A percentile compares a stretch with the other conserved stretches of the same genome.
These are phyloP conservation scores for Pycnonotus jocosus DNA, from an alignment of 2,113 vertebrate genomes.

Conservation along the genomic window DNA sequence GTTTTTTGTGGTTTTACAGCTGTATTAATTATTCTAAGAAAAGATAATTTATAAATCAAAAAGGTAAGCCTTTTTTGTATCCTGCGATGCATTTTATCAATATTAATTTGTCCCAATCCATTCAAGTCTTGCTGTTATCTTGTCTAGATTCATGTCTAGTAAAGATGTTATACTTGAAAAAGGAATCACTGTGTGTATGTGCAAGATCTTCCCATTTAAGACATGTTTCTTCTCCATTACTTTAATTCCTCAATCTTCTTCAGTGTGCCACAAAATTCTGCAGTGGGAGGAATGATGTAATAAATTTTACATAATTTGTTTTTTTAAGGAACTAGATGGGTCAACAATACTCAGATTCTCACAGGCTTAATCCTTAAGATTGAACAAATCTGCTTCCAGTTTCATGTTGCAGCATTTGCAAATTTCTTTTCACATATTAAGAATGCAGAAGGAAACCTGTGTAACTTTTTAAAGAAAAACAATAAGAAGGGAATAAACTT, in stretches of 20 bases:
- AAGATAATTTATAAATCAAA: not conserved
- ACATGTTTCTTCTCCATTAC: not conserved
- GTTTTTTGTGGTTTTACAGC: not conserved
- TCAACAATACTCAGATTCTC: not conserved
- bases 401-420: not conserved
- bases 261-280: not conserved
- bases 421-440: not conserved
- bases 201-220: not conserved
- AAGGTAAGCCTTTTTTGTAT: not conserved
- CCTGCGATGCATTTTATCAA: not conserved
- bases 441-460: not conserved
- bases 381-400: not conserved
- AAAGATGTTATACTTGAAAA: not conserved
- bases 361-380: not conserved
- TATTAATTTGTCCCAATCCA: not conserved
- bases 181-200: not conserved
- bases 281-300: not conserved
- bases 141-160: not conserved
- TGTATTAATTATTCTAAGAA: not conserved
- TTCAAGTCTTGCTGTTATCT: not conserved
- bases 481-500: not conserved
- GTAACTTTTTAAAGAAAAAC: not conserved
- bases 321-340: not conserved
- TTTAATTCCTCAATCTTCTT: not conserved
- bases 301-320: not conserved